Base-by-base conservation (phyloP, 2,888 invertebrate genomes). In the Limnephilus auricula region DNA sequence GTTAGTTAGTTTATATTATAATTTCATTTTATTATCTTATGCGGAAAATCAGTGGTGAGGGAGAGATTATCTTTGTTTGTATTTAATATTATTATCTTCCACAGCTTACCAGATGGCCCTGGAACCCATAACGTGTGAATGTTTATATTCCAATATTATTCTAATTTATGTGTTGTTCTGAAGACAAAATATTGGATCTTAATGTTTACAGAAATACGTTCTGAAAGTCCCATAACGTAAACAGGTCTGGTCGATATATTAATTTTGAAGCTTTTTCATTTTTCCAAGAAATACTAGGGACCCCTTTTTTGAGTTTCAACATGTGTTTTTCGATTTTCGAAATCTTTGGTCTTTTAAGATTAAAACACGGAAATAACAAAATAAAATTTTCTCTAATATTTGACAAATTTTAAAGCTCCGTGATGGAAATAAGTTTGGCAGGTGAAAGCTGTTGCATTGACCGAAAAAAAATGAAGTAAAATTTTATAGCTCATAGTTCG, bases 161-260 rank as follows among this genome's bases (percentile, higher is more conserved):
- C 85, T 30, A 85, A 45, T 85, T 84, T 34, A 88, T 88, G 79
- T 88, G 79, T 65, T 65, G 34, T 34, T 34, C 25, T 25, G 25
- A 65, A 65, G 65, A 65, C n/a, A 65, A 25, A 65, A 65, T 65
- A 65, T 80, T 80, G 31, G 25, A 31, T 65, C 65, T 31, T 32
- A 82, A 82, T 82, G 37, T 90, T 89, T 89, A 89, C 50, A 82
- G 10, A 32, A 50, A n/a, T 40, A 82, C 40, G 50, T n/a, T 82
- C 45, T 50, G 31, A 15, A 32, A 80, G 10, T 32, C 80, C 32
- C 32, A 32, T 80, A 32, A 80, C 31, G 9, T 32, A 32, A 65
- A 65, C 65, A 65, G 25, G 25, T 65, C n/a, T 65, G 25, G 65
- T n/a, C 25, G 1, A 1, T 9, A 50, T 18, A n/a, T 65, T 65